phyloP scores from a whole-genome alignment of 2,888 invertebrate genomes.

The Drosophila seclusa region DNA sequence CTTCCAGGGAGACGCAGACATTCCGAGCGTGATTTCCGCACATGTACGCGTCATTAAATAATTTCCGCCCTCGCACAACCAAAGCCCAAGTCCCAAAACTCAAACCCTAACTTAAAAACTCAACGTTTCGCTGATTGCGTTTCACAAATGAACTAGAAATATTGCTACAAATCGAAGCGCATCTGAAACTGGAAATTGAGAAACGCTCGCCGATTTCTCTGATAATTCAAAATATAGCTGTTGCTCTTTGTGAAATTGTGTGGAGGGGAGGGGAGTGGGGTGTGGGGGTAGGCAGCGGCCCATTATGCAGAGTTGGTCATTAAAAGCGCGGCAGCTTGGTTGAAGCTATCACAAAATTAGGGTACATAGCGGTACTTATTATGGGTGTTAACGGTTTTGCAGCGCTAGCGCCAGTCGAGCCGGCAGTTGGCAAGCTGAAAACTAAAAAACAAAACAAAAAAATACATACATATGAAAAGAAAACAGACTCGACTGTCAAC shows the following conservation, averaged over 20 bases:
- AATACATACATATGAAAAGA: conserved; percentile 8
- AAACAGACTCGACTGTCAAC: conserved; percentile 62
- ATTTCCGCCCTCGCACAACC: conserved; percentile 73
- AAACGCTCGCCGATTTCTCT: conserved; percentile 62
- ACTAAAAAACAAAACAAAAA: conserved; percentile 12
- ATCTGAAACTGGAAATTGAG: conserved; percentile 64
- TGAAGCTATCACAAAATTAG: conserved; percentile 71
- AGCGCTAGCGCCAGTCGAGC: conserved; percentile 54
- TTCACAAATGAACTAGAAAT: conserved; percentile 76
- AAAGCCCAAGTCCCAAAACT: conserved; percentile 12
- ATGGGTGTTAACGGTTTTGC: conserved; percentile 82
- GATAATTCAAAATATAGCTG: conserved; percentile 26
- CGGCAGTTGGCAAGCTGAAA: conserved; percentile 58
- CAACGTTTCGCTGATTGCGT: conserved; percentile 66
- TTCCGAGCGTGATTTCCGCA: conserved; percentile 79
- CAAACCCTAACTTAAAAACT: conserved; percentile 29
- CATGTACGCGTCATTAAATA: conserved; percentile 83
- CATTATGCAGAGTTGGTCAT: conserved; percentile 72
- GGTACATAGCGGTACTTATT: conserved; percentile 83
- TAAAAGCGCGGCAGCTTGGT: conserved; percentile 66
- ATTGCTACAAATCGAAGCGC: conserved; percentile 58
- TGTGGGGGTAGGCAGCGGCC: background rate
- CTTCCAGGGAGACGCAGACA: conserved; percentile 47
- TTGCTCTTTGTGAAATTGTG: background rate
- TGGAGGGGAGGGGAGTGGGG: fast-evolving